Evolutionary conservation across 2,113 vertebrate species (phyloP).

Genomic region (Glareola pratincola): DNA sequence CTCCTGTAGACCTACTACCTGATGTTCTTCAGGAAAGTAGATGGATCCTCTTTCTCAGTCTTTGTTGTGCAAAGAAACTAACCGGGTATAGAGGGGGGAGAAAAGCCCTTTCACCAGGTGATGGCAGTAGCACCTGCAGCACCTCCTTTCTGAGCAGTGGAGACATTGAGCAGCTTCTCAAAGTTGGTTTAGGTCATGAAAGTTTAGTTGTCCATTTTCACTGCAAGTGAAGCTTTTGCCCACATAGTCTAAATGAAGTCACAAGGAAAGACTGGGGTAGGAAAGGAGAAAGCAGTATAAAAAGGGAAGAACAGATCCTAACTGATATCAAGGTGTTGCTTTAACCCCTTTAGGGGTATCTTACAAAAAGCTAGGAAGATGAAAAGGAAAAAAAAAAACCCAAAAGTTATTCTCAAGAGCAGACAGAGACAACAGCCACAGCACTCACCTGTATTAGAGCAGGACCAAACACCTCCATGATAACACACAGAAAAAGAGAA

Average conservation of each 20-base stretch:
- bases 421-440: background rate
- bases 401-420: background rate
- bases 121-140: background rate
- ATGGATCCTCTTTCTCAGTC: background rate
- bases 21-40: background rate
- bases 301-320: background rate
- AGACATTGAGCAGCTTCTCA: background rate
- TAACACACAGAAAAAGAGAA: accelerated
- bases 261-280: background rate
- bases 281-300: background rate
- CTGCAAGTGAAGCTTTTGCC: background rate
- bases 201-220: background rate
- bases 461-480: background rate
- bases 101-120: background rate
- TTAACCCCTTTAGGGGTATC: background rate
- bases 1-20: background rate
- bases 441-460: background rate
- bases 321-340: background rate
- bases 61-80: background rate
- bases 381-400: background rate
- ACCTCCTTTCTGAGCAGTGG: background rate
- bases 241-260: background rate
- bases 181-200: background rate
- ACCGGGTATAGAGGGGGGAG: background rate
- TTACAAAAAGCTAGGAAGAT: background rate